Base-by-base conservation (phyloP, 1,140 invertebrate species). In the Lamellibrachia luymesi region DNA sequence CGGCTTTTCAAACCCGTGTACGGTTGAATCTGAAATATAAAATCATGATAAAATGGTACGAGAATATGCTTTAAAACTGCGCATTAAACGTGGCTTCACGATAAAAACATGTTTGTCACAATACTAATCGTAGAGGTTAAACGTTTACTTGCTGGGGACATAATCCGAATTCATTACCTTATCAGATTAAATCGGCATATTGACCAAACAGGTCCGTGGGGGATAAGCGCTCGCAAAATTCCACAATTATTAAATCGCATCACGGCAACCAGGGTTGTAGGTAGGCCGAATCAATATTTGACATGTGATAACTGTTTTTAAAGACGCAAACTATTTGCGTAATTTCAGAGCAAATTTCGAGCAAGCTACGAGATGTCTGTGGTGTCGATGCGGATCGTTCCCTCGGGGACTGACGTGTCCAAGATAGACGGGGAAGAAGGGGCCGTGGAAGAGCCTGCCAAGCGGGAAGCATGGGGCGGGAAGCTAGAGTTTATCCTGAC, bases 401-500 rank as follows among this genome's bases (percentile, higher is more conserved):
- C 64, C 4, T 80, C 64, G 64, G 64, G 64, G 25, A 10, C 5
- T 22, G 64, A 22, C 25, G 64, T 10, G 64, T 17, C 13, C 64
- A 80, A 80, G 64, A 8, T n/a, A 91, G 51, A 13, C 91, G 91
- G 2, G 49, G 49, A 50, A 51, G 91, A 50, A 91, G 91, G 8
- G 91, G 91, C 91, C 0, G 51, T 91, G 91, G 91, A 91, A 8
- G 91, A 92, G 25, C 25, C 52, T 51, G 93, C 50, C 51, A 80
- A 10, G 6, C 91, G 94, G 2, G 94, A 94, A 50, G 52, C 91
- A 49, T 96, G 96, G 96, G 94, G 94, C 49, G 95, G 95, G 89
- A 95, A 95, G 91, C 95, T 96, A 64, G 96, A 96, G 92, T 96
- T 97, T 94, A 94, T 96, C 50, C 94, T 96, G 49, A 96, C 96